phyloP scores from a whole-genome alignment of 2,113 vertebrate species.

The Aythya baeri region DNA sequence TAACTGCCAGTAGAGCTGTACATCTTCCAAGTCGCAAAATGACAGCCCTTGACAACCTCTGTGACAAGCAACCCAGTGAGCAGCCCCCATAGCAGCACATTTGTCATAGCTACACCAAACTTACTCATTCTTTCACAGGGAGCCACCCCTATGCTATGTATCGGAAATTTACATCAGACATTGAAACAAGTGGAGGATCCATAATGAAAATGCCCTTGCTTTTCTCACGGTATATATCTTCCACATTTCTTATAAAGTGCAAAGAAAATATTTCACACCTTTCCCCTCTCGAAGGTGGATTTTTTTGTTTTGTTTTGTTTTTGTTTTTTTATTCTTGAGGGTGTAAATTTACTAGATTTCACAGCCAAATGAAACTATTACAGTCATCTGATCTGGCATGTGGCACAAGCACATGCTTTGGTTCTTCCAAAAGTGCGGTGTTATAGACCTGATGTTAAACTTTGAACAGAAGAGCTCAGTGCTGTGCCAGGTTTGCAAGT shows the following conservation, averaged over 20 bases:
- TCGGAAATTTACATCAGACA: neutral
- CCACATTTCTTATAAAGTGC: neutral
- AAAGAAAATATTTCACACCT: neutral
- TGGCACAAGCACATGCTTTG: neutral
- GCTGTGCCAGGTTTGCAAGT: neutral
- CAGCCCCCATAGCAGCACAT: neutral
- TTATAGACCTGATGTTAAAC: neutral
- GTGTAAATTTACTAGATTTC: neutral
- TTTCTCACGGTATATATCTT: neutral
- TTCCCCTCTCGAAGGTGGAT: neutral
- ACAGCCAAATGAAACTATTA: neutral
- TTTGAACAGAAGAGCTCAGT: neutral
- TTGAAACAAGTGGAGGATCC: fast-evolving
- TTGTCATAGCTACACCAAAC: neutral
- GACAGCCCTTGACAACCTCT: neutral
- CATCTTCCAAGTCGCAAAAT: neutral
- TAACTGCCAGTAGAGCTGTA: neutral
- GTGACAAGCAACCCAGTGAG: neutral
- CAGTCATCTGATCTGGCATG: neutral
- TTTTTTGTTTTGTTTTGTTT: neutral
- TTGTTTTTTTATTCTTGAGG: neutral
- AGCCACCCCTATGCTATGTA: neutral
- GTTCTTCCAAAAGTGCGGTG: neutral
- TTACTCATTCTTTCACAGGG: neutral
- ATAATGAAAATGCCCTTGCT: neutral